Percentiles rank a stretch among this genome's conserved stretches.
Evolutionary conservation across 1,140 invertebrate species (phyloP).

Genomic region (Bilobella aurantiaca): DNA sequence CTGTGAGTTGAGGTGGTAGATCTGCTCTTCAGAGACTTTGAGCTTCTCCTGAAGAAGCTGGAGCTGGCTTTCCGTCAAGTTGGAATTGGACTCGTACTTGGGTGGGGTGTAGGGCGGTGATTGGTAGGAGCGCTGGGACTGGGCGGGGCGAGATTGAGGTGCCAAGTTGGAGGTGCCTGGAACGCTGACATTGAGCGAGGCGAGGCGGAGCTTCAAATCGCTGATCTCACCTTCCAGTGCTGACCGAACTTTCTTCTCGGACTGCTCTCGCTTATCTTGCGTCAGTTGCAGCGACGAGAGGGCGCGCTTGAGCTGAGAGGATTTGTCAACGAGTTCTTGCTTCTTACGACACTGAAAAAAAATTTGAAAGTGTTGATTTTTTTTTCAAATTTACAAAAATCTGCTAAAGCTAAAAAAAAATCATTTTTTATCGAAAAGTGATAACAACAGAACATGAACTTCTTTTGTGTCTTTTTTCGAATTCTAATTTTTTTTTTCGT

Average conservation of each 20-base stretch:
- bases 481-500: too few relatives aligned
- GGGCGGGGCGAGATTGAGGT: not conserved
- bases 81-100: constrained; percentile 8
- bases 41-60: constrained; percentile 31
- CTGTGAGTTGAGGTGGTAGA: constrained; percentile 19
- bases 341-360: constrained; percentile 61
- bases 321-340: constrained; percentile 71
- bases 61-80: constrained; percentile 15
- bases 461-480: too few relatives aligned
- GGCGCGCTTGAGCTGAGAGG: constrained; percentile 68
- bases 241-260: constrained; percentile 63
- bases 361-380: not conserved
- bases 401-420: too few relatives aligned
- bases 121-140: not conserved
- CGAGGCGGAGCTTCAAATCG: constrained; percentile 38
- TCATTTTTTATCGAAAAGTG: too few relatives aligned
- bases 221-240: constrained; percentile 70
- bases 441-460: too few relatives aligned
- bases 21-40: constrained; percentile 31
- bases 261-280: constrained; percentile 70
- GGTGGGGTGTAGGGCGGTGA: not conserved
- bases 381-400: too few relatives aligned
- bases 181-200: constrained; percentile 37
- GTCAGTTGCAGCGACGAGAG: constrained; percentile 70
- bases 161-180: not conserved